These are phyloP conservation scores for Oreochromis tanganicae DNA, from an alignment of 2,113 vertebrate species.

Conservation along the genomic window DNA sequence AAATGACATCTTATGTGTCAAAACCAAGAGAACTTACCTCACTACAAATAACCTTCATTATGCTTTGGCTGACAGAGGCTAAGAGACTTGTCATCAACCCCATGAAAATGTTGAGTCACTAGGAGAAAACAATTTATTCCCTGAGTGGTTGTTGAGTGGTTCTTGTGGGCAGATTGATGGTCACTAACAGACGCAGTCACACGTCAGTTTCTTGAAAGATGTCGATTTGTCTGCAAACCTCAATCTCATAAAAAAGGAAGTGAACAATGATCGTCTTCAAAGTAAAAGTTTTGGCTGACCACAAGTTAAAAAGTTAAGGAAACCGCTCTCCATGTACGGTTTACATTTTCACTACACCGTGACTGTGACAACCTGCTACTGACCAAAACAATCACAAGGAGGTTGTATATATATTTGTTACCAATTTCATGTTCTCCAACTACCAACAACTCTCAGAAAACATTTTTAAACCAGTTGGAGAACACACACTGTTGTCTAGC, in stretches of 20 bases:
- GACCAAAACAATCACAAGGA: no score
- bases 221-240: background rate
- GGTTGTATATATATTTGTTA: background rate
- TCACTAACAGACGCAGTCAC: background rate
- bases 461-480: background rate
- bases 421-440: background rate
- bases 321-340: accelerated
- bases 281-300: background rate
- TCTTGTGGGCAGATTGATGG: background rate
- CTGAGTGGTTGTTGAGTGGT: background rate
- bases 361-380: background rate
- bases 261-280: background rate
- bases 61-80: background rate
- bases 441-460: background rate
- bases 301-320: background rate
- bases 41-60: background rate
- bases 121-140: background rate
- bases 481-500: background rate
- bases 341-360: background rate
- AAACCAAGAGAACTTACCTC: background rate
- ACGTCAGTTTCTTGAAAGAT: background rate
- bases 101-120: background rate
- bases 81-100: background rate
- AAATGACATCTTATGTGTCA: background rate
- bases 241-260: background rate